Evolutionary conservation across 2,888 invertebrate species (phyloP).

Genomic region (Polydrusus pterygomalis): DNA sequence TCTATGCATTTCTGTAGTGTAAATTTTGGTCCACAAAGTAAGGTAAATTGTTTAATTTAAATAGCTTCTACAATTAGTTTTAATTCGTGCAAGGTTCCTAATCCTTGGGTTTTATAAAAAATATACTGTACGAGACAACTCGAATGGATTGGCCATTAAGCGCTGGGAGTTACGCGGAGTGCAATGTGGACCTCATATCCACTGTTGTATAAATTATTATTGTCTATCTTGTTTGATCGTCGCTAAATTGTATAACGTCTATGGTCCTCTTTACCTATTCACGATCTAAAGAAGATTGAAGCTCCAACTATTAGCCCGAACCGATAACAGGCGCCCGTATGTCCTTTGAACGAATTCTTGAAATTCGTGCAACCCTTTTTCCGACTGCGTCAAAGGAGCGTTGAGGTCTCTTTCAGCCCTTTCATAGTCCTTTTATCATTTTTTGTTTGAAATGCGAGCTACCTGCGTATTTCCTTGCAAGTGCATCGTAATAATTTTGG

Average conservation of each 20-base stretch:
- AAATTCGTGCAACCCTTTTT: slow-evolving; percentile 52
- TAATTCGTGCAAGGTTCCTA: too few species aligned
- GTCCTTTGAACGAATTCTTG: slow-evolving; percentile 52
- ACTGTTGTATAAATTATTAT: too few species aligned
- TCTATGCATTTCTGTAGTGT: too few species aligned
- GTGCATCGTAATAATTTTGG: background rate
- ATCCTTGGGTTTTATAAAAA: too few species aligned
- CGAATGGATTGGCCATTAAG: too few species aligned
- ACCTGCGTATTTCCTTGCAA: slow-evolving; percentile 36
- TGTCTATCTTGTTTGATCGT: too few species aligned
- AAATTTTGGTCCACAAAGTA: too few species aligned
- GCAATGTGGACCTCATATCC: too few species aligned
- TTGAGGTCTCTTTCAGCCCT: slow-evolving; percentile 42
- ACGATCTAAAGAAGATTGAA: slow-evolving; percentile 45
- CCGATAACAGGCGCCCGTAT: slow-evolving; percentile 53
- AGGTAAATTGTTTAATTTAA: too few species aligned
- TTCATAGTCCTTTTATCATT: slow-evolving; percentile 24
- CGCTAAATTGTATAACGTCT: slow-evolving; percentile 8
- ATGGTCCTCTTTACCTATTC: slow-evolving; percentile 24
- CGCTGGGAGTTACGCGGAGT: too few species aligned
- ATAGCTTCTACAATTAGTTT: too few species aligned
- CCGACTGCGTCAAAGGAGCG: slow-evolving; percentile 41
- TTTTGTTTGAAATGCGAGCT: slow-evolving; percentile 15
- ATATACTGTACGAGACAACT: too few species aligned
- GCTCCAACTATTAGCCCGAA: slow-evolving; percentile 47